phyloP scores from a whole-genome alignment of 2,113 vertebrate genomes.

The Glaucidium brasilianum region DNA sequence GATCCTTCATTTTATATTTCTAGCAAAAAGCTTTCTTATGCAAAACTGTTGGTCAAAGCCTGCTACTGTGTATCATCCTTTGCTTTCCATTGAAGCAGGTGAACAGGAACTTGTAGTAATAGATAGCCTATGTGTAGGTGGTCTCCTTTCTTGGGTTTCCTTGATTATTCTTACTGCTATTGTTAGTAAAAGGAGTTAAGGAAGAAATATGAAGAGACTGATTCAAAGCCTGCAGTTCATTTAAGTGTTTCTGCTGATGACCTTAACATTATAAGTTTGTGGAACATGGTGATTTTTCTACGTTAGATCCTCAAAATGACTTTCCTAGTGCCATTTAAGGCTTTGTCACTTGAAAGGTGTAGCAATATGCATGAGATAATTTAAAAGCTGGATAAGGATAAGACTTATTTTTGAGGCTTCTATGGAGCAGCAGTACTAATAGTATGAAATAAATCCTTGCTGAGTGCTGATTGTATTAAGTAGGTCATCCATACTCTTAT shows the following conservation, averaged over 20 bases:
- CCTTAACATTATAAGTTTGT: neutral
- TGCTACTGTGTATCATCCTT: neutral
- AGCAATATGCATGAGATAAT: neutral
- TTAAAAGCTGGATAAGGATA: neutral
- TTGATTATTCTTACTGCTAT: slow-evolving; percentile 15
- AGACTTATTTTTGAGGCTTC: neutral
- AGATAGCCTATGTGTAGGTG: neutral
- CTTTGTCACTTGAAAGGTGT: neutral
- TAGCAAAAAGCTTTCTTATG: neutral
- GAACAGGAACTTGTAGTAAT: slow-evolving; percentile 37
- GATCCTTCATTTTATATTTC: neutral
- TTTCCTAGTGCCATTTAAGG: neutral
- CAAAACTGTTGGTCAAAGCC: neutral
- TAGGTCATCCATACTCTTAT: neutral
- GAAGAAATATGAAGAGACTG: neutral
- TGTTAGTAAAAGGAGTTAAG: slow-evolving; percentile 17
- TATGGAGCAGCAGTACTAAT: neutral
- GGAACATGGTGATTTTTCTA: neutral
- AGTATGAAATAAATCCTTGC: neutral
- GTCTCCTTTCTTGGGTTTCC: slow-evolving; percentile 10
- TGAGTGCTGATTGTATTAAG: neutral
- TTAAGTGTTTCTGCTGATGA: neutral
- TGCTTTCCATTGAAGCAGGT: neutral
- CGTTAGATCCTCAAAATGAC: neutral
- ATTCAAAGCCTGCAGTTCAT: neutral